Base-by-base conservation (phyloP, 2,113 vertebrate species). In the Xenopus laevis region DNA sequence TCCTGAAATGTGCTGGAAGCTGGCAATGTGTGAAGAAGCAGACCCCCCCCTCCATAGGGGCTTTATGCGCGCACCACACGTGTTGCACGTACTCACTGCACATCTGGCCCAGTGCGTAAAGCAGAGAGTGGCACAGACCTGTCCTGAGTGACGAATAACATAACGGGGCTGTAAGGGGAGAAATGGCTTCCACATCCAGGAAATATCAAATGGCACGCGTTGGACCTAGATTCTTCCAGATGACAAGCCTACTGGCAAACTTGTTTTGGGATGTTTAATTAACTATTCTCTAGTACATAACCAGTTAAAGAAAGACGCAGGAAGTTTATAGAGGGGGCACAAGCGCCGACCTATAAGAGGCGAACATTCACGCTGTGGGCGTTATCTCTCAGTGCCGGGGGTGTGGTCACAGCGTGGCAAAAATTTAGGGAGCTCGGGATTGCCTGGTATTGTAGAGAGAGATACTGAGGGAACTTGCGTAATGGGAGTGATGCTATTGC, bases 51-150 rank as follows among this genome's bases (percentile, higher is more conserved):
- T 33, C 3, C 33, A 40, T 40, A 9, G 33, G 33, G 33, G 33
- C 50, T 11, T 4, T 53, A 53, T 53, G 50, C 50, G 16, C 50
- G n/a, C 50, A 52, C 50, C 78, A 33, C 88, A 91, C 84, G 84
- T 81, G 80, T 66, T 53, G 86, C 90, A 91, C 88, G 87, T 88
- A 86, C 73, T 9, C 45, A 0, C n/a, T 78, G 84, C n/a, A 88
- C 88, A 88, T 88, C 85, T 89, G 87, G 81, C 27, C 0, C 10
- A 16, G 47, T 13, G 47, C 47, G 15, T 16, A 10, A 50, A 4
- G 47, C 15, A 10, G 12, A 50, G 33, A 3, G 33, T 40, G 23
- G 33, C 33, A 2, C 33, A 40, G 6, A 40, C 30, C 30, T 33
- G 30, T 33, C 30, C 30, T 6, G 30, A n/a, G n/a, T n/a, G n/a